Conservation (phyloP, 2,113 vertebrate genomes). For the Pycnonotus jocosus region DNA sequence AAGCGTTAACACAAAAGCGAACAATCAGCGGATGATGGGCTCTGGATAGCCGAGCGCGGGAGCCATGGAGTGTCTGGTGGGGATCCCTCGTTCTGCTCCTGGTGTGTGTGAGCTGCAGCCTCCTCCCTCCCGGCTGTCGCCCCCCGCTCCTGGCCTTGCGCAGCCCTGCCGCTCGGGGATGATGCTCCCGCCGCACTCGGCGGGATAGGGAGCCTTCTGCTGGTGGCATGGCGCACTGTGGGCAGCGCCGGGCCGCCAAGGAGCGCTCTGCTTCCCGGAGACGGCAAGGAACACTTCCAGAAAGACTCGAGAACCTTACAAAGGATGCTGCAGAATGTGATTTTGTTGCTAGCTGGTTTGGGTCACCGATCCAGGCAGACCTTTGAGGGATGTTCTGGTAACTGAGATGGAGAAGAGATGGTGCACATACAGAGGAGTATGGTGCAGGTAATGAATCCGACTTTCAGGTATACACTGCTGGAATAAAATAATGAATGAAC, state of each 20-base stretch:
- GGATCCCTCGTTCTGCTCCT: fast-evolving
- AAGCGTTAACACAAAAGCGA: neutral
- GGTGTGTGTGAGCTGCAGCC: neutral
- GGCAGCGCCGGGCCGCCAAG: fast-evolving
- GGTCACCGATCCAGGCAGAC: neutral
- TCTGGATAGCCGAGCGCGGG: neutral
- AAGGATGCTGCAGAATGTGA: neutral
- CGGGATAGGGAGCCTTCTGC: slow-evolving; percentile 29
- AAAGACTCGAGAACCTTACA: neutral
- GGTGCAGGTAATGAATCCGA: neutral
- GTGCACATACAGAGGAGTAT: neutral
- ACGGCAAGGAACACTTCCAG: fast-evolving
- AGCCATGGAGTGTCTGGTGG: fast-evolving
- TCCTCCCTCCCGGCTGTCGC: fast-evolving
- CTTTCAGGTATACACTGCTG: neutral
- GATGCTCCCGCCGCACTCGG: neutral
- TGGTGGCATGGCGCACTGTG: neutral
- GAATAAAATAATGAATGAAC: neutral
- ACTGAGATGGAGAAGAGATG: neutral
- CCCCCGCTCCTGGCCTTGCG: fast-evolving
- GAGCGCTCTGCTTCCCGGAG: fast-evolving
- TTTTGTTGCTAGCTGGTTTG: neutral
- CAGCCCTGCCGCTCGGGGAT: neutral
- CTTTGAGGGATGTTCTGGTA: neutral
- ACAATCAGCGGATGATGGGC: neutral